A percentile compares a stretch with the other conserved stretches of the same genome.
These are phyloP conservation scores for Apomyelois bistriatella DNA, from an alignment of 2,888 invertebrate species.

Conservation along the genomic window DNA sequence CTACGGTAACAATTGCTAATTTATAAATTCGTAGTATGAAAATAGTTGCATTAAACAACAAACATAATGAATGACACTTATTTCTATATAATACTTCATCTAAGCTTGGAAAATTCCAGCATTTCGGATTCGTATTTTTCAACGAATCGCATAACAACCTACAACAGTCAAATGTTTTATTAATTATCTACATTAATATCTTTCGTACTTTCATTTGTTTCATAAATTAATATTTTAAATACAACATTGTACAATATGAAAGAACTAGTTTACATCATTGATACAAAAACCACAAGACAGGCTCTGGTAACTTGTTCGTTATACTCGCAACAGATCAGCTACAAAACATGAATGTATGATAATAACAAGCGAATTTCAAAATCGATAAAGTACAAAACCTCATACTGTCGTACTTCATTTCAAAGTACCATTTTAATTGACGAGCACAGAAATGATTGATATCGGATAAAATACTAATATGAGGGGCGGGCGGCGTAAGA, in stretches of 20 bases:
- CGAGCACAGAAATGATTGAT: no score
- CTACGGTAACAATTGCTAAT: constrained; percentile 68
- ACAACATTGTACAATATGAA: constrained; percentile 61
- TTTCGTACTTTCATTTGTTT: constrained; percentile 37
- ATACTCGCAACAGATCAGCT: background rate
- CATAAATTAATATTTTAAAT: constrained; percentile 46
- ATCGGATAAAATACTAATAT: no score
- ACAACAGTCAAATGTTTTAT: constrained; percentile 43
- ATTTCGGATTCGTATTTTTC: constrained; percentile 28
- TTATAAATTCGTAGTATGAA: constrained; percentile 72
- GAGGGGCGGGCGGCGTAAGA: no score
- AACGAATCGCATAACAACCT: constrained; percentile 39
- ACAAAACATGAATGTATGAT: background rate
- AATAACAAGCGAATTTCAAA: no score
- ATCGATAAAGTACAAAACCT: no score
- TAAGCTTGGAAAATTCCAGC: constrained; percentile 37
- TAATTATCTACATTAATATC: constrained; percentile 31
- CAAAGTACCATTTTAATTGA: no score
- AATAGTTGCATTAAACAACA: constrained; percentile 59
- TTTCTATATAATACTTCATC: constrained; percentile 60
- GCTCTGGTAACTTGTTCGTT: constrained; percentile 14
- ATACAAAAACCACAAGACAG: constrained; percentile 29
- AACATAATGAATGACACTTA: constrained; percentile 52
- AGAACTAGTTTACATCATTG: constrained; percentile 57
- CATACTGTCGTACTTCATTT: no score